Evolutionary conservation across 2,797 vertebrate species (phyloP).

Genomic region (Coregonus suidteri): DNA sequence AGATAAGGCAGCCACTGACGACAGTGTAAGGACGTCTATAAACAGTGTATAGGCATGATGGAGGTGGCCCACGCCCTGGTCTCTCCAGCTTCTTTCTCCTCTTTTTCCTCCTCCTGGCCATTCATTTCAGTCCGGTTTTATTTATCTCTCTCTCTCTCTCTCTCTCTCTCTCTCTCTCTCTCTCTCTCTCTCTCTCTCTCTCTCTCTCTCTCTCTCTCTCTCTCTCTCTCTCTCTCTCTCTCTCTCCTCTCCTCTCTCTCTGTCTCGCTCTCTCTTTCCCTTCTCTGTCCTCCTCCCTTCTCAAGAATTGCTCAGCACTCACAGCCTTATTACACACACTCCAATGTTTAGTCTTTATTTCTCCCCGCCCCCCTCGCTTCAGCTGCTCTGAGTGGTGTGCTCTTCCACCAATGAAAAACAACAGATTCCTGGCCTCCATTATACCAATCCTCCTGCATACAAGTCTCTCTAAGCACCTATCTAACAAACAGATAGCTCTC

Average conservation of each 20-base stretch:
- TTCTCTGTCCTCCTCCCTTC: not conserved
- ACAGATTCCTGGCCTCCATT: constrained; percentile 1
- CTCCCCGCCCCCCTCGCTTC: constrained; percentile 30
- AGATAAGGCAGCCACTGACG: constrained; percentile 92
- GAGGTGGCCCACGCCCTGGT: constrained; percentile 76
- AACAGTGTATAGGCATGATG: constrained; percentile 87
- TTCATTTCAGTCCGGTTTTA: constrained; percentile 51
- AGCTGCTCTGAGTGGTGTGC: constrained; percentile 38
- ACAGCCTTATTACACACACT: constrained; percentile 23
- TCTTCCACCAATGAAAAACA: constrained; percentile 31
- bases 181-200: constrained; percentile 16
- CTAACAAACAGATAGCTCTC: not conserved
- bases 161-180: constrained; percentile 18
- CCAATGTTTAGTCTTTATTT: constrained; percentile 20
- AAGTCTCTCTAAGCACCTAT: not conserved
- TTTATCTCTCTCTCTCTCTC: constrained; percentile 25
- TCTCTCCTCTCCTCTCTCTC: constrained; percentile 30
- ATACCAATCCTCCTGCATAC: not conserved
- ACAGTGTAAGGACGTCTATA: constrained; percentile 81
- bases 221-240: constrained; percentile 55
- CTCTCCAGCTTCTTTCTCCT: constrained; percentile 63
- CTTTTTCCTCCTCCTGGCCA: constrained; percentile 46
- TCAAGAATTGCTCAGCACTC: not conserved
- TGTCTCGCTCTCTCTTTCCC: not conserved
- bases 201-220: constrained; percentile 18